These are phyloP conservation scores for Polypterus bichir DNA, from an alignment of 2,113 vertebrate species.

Conservation along the genomic window DNA sequence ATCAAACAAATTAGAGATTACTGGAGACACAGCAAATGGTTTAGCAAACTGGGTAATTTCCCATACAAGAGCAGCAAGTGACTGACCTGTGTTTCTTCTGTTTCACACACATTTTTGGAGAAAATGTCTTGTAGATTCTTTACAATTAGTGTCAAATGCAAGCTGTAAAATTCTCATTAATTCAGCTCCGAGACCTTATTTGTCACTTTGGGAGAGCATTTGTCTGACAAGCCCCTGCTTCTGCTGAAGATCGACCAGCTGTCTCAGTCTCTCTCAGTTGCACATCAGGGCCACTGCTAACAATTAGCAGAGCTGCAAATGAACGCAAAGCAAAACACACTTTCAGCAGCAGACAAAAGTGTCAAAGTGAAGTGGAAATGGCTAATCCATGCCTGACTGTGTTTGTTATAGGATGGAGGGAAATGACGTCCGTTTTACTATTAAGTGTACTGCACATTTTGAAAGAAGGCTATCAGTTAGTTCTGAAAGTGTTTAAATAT, in stretches of 20 bases:
- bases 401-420: too few species aligned
- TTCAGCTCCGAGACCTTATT: constrained; percentile 1
- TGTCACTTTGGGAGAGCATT: neutral
- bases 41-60: neutral
- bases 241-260: neutral
- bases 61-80: neutral
- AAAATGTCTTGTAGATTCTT: neutral
- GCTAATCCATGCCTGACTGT: too few species aligned
- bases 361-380: too few species aligned
- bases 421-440: neutral
- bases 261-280: neutral
- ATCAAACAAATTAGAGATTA: too few species aligned
- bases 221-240: neutral
- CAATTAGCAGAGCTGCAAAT: neutral
- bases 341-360: neutral
- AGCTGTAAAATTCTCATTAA: neutral
- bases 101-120: neutral
- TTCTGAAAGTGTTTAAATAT: too few species aligned
- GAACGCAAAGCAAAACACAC: neutral
- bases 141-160: neutral
- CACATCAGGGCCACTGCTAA: neutral
- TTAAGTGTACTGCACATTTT: neutral
- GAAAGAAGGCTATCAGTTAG: neutral
- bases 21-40: too few species aligned
- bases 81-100: neutral